Base-by-base conservation (phyloP, 2,797 vertebrate genomes). In the Yasuhikotakia modesta region DNA sequence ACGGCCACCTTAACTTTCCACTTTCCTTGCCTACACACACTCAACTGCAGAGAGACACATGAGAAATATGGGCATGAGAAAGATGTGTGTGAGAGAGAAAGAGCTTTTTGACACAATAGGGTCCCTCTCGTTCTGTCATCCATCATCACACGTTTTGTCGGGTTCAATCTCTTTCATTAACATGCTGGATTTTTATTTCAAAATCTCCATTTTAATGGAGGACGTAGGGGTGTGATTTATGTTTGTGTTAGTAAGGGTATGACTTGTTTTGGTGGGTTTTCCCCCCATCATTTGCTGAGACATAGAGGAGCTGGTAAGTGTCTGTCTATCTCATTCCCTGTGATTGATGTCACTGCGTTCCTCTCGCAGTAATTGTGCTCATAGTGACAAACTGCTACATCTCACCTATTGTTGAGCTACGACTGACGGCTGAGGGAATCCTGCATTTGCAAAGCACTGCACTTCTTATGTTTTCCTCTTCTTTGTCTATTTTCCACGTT, bases 321-420 rank as follows among this genome's bases (percentile, higher is more conserved):
- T 73, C 66, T 66, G 43, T 61, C 83, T 65, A 79, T 84, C 81
- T 85, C 48, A 76, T 86, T 83, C 82, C 48, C 73, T 69, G 63
- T 84, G 86, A 91, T 85, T 85, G 83, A 91, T 90, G 79, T 73
- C 55, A 67, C 61, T 24, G 65, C 71, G 24, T 82, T 70, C 84
- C 73, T 86, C 77, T 73, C 78, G 70, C 39, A 53, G 80, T 86
- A 88, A 88, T 78, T 82, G 81, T 80, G 78, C 82, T 88, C 48
- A 81, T 89, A 85, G 86, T 85, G 83, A 85, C 85, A 78, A 83
- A 87, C 82, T 81, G 76, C 35, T 69, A 82, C 81, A 80, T 88
- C 64, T 81, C 80, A 74, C 68, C 68, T 85, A 83, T 86, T 83
- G 70, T 79, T 76, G 58, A 71, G 35, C 57, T 52, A 3, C 32